Percentiles rank a stretch among this genome's conserved stretches.
phyloP scores from a whole-genome alignment of 1,140 invertebrate genomes.

The Bombus pyrosoma region DNA sequence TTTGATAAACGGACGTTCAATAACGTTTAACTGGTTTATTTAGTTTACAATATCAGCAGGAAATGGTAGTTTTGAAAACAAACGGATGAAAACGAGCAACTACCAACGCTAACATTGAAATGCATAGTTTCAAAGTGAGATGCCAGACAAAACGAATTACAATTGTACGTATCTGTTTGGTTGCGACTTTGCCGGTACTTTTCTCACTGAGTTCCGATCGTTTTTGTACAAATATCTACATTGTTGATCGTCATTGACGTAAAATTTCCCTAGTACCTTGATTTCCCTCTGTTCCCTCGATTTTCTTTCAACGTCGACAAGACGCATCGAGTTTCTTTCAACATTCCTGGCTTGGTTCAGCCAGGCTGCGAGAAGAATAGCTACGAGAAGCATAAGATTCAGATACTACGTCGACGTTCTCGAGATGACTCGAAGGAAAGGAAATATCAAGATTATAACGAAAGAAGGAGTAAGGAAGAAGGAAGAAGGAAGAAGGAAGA shows the following conservation, averaged over 20 bases:
- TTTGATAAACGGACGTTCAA: background rate
- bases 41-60: background rate
- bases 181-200: background rate
- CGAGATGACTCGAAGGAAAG: background rate
- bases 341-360: background rate
- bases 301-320: background rate
- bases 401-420: background rate
- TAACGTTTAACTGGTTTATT: background rate
- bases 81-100: background rate
- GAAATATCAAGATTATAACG: conserved; percentile 10
- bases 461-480: background rate
- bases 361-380: no score
- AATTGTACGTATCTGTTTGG: background rate
- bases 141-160: background rate
- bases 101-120: background rate
- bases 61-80: background rate
- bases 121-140: background rate
- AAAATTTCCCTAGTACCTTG: background rate
- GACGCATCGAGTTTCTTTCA: background rate
- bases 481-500: background rate
- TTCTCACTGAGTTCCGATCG: background rate
- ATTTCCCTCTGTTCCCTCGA: background rate
- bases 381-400: background rate
- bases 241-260: background rate
- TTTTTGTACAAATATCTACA: background rate